Base-by-base conservation (phyloP, 2,888 invertebrate genomes). In the Crocallis elinguaria region DNA sequence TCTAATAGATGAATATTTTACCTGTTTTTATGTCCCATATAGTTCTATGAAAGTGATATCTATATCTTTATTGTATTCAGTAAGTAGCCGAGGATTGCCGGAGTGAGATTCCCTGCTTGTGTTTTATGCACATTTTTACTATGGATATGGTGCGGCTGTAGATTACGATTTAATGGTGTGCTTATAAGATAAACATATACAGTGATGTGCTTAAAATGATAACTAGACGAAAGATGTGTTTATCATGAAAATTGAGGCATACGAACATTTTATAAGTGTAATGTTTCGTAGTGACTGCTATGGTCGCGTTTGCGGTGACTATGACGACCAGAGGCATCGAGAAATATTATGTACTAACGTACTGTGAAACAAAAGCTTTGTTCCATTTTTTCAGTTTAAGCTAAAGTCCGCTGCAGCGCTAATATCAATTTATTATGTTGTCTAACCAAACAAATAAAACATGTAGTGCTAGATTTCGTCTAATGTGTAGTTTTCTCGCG, bases 11-110 rank as follows among this genome's bases (percentile, higher is more conserved):
- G 44, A 3, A 51, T 55, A 44, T 45, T 51, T 54, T 41, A 41
- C 37, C 35, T 16, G 50, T 54, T 58, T 58, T 55, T 58, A 54
- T 36, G 30, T 13, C 8, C 32, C 16, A 33, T 51, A 42, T 30
- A 43, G 43, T 58, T 55, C 54, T 41, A 39, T 54, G 50, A 58
- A 54, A 58, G 48, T 55, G 54, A 45, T 58, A 50, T 50, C 41
- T 51, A 48, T 54, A 58, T 51, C 36, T 51, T 44, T 49, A 51
- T 51, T 32, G 37, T 48, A 38, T 27, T 51, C 27, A 11, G 37
- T 38, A 37, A 30, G 49, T 37, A 37, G 36, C 29, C 12, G 4
- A 13, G 43, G 9, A n/a, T 11, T 23, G 8, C 9, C 0, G 4
- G 32, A 38, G 27, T 35, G 7, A 41, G 5, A 33, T 39, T 29